Percentiles rank a stretch among this genome's conserved stretches.
Evolutionary conservation across 2,113 vertebrate genomes (phyloP).

Genomic region (Centropus bengalensis): DNA sequence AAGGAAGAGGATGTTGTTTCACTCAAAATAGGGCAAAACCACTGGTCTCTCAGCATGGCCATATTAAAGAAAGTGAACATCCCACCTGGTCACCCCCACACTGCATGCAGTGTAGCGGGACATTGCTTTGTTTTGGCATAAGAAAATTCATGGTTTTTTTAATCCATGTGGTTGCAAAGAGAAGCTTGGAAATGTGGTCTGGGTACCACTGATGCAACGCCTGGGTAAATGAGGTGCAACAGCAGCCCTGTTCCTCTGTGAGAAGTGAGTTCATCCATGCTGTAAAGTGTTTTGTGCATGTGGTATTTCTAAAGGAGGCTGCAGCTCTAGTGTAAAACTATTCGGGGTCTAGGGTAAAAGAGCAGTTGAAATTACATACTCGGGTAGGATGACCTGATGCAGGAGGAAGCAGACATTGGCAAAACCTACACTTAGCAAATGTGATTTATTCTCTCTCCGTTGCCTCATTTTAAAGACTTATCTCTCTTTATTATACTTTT

Average conservation of each 20-base stretch:
- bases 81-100: background rate
- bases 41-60: background rate
- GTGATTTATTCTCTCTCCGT: background rate
- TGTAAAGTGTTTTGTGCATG: background rate
- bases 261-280: background rate
- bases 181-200: background rate
- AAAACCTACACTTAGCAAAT: background rate
- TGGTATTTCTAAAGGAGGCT: background rate
- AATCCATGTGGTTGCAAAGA: fast-evolving
- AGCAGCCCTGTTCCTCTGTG: background rate
- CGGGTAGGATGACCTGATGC: background rate
- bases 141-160: background rate
- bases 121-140: background rate
- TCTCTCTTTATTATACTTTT: background rate
- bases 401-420: background rate
- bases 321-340: background rate
- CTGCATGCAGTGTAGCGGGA: background rate
- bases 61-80: background rate
- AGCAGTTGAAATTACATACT: fast-evolving
- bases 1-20: background rate
- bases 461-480: background rate
- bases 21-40: background rate
- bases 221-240: background rate
- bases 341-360: background rate
- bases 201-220: background rate